A percentile compares a stretch with the other conserved stretches of the same genome.
These are phyloP conservation scores for Deilephila elpenor DNA, from an alignment of 2,888 invertebrate species.

Conservation along the genomic window DNA sequence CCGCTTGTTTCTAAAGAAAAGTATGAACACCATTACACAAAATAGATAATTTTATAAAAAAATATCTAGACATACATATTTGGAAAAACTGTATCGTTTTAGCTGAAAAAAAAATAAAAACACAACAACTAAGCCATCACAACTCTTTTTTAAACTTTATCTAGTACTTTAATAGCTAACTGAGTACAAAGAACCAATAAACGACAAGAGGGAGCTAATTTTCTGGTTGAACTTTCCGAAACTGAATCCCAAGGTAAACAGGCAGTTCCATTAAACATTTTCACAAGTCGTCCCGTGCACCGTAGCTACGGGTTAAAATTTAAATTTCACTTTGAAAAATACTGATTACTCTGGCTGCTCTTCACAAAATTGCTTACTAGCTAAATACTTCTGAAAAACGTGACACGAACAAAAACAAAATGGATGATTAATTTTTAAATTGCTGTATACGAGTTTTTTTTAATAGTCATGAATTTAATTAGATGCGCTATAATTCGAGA, in stretches of 20 bases:
- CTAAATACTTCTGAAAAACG: neutral
- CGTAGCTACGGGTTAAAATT: slow-evolving; percentile 38
- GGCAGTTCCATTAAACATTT: slow-evolving; percentile 54
- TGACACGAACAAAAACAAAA: slow-evolving; percentile 1
- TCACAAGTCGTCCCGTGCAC: slow-evolving; percentile 43
- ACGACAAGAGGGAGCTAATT: slow-evolving; percentile 45
- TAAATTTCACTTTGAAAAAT: slow-evolving; percentile 34
- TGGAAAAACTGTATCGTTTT: neutral
- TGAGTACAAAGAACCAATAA: slow-evolving; percentile 37
- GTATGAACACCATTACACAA: too few species aligned
- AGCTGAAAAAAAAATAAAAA: neutral
- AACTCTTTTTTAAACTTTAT: slow-evolving; percentile 14
- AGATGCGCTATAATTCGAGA: neutral
- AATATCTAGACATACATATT: too few species aligned
- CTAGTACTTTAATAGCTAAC: neutral
- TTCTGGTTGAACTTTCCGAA: slow-evolving; percentile 48
- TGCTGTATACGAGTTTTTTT: neutral
- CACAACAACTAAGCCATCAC: neutral
- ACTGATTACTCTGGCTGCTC: slow-evolving; percentile 15
- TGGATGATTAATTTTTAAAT: neutral
- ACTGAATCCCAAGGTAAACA: slow-evolving; percentile 56
- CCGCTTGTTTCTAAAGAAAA: too few species aligned
- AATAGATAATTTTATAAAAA: too few species aligned
- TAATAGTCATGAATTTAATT: neutral
- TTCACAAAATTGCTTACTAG: slow-evolving; percentile 9